Percentiles rank a stretch among this genome's conserved stretches.
These are phyloP conservation scores for Lithophane ornitopus DNA, from an alignment of 2,888 invertebrate species.

Conservation along the genomic window DNA sequence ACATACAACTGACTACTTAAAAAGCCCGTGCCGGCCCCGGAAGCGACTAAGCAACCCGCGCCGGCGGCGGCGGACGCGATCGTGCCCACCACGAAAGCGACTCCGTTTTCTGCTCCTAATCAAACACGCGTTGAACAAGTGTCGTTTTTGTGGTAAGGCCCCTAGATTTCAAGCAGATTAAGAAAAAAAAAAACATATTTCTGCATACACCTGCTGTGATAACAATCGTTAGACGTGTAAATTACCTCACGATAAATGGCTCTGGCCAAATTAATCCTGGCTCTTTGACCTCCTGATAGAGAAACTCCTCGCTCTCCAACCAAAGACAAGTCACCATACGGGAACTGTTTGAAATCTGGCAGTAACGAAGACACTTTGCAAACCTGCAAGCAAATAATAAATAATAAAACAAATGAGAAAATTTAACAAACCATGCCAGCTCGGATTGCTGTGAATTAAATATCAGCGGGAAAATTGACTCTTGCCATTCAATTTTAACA, in stretches of 20 bases:
- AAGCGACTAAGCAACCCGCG: too few relatives aligned
- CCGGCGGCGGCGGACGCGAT: too few relatives aligned
- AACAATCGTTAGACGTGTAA: constrained; percentile 1
- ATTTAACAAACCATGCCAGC: constrained; percentile 13
- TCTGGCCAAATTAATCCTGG: constrained; percentile 95
- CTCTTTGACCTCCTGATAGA: constrained; percentile 96
- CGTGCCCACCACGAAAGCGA: too few relatives aligned
- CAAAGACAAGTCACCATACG: constrained; percentile 94
- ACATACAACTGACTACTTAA: too few relatives aligned
- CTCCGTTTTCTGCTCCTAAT: too few relatives aligned
- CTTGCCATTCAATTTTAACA: constrained; percentile 48
- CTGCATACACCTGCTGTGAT: not conserved
- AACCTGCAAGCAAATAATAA: constrained; percentile 79
- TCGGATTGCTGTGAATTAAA: constrained; percentile 53
- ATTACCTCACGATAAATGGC: constrained; percentile 94
- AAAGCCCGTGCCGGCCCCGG: too few relatives aligned
- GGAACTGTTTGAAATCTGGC: constrained; percentile 94
- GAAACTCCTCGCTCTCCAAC: constrained; percentile 96
- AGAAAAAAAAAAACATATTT: not conserved
- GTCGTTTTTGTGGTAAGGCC: too few relatives aligned
- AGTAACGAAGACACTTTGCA: constrained; percentile 92
- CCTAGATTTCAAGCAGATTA: not conserved
- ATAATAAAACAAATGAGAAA: constrained; percentile 40
- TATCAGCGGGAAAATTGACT: constrained; percentile 54
- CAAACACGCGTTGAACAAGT: too few relatives aligned